Percentiles rank a stretch among this genome's conserved stretches.
These are phyloP conservation scores for Agriopis aurantiaria DNA, from an alignment of 2,888 invertebrate genomes.

Conservation along the genomic window DNA sequence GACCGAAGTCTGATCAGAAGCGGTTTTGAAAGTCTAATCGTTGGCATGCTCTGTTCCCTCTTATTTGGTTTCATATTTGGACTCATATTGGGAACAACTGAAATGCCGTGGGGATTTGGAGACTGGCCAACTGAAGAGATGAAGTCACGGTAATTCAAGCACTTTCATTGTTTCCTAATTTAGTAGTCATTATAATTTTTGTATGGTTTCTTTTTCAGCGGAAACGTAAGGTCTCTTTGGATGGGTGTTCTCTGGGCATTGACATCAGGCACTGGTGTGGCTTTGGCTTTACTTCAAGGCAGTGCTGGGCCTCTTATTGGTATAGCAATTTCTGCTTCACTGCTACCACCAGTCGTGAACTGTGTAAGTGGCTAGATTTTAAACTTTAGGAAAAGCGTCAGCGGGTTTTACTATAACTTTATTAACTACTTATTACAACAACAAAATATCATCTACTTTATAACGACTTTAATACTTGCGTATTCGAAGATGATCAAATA, in stretches of 20 bases:
- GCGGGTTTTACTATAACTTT: background rate
- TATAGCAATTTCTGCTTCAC: conserved; percentile 95
- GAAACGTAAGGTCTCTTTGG: conserved; percentile 90
- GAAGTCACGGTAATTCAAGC: conserved; percentile 88
- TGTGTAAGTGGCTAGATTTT: conserved; percentile 86
- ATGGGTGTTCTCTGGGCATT: conserved; percentile 92
- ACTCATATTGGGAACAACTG: conserved; percentile 89
- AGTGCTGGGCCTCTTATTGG: conserved; percentile 95
- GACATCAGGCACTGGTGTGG: conserved; percentile 93
- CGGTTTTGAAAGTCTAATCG: conserved; percentile 89
- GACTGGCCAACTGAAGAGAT: conserved; percentile 94
- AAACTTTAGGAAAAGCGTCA: background rate
- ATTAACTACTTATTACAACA: background rate
- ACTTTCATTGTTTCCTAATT: conserved; percentile 4
- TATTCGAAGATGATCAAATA: background rate
- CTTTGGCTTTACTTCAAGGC: conserved; percentile 93
- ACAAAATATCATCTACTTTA: background rate
- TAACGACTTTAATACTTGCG: too few species aligned
- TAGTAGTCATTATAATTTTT: background rate
- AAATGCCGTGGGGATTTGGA: conserved; percentile 91
- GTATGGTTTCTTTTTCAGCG: conserved; percentile 74
- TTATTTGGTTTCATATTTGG: conserved; percentile 93
- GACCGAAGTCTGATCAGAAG: conserved; percentile 89
- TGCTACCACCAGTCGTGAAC: conserved; percentile 94
- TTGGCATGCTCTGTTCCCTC: conserved; percentile 91